A percentile compares a stretch with the other conserved stretches of the same genome.
Conservation (phyloP, 2,797 vertebrate species). For the Oreonectes daqikongensis region DNA sequence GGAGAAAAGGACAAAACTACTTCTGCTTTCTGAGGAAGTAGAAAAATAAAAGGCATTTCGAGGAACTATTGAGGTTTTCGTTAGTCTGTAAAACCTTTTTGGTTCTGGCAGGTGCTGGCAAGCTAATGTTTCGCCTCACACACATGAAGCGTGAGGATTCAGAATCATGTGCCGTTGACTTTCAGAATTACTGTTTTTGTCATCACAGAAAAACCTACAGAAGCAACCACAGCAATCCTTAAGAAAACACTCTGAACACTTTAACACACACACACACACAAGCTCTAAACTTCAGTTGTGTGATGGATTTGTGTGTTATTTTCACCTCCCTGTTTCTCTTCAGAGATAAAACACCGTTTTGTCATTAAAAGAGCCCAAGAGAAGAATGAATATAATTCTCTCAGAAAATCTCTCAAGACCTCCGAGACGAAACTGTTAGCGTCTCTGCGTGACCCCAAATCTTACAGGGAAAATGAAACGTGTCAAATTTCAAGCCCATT, state of each 20-base stretch:
- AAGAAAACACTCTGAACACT: background rate
- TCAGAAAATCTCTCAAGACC: background rate
- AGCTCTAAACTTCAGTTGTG: background rate
- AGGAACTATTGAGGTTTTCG: no score
- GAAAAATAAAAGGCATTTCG: no score
- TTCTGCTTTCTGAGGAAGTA: no score
- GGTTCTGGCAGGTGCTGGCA: no score
- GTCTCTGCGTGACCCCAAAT: background rate
- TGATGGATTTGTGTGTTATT: background rate
- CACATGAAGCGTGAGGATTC: no score
- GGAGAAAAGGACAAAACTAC: no score
- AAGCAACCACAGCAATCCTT: no score
- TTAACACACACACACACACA: background rate
- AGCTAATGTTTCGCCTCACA: no score
- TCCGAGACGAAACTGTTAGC: background rate
- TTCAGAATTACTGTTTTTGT: background rate
- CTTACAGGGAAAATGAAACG: background rate
- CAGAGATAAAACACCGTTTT: slow-evolving; percentile 41
- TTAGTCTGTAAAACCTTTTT: no score
- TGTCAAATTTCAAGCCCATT: background rate
- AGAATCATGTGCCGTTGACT: no score
- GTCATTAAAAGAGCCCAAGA: slow-evolving; percentile 24
- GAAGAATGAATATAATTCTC: slow-evolving; percentile 15
- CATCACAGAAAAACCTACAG: no score
- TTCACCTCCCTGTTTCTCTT: background rate